These are phyloP conservation scores for Catocala nupta DNA, from an alignment of 2,888 invertebrate species.

Conservation along the genomic window DNA sequence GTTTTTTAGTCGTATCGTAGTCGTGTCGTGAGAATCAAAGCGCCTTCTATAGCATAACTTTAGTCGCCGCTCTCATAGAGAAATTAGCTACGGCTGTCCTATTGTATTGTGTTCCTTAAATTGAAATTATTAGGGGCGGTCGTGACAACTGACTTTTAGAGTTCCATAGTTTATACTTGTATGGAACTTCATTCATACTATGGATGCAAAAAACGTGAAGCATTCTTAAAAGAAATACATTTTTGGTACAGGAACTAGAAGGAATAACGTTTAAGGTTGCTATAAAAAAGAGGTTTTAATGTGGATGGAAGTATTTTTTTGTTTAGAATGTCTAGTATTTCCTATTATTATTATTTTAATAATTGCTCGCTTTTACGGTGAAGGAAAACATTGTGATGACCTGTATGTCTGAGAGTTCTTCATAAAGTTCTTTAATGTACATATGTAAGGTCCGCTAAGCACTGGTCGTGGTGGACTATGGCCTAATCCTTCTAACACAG, in stretches of 20 bases:
- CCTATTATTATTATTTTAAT: too few relatives aligned
- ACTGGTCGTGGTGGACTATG: too few relatives aligned
- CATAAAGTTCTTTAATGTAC: too few relatives aligned
- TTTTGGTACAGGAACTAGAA: neutral
- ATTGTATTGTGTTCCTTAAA: slow-evolving; percentile 62
- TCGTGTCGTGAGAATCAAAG: slow-evolving; percentile 54
- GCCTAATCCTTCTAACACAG: too few relatives aligned
- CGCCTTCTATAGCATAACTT: slow-evolving; percentile 22
- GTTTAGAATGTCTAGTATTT: too few relatives aligned
- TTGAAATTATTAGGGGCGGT: slow-evolving; percentile 63
- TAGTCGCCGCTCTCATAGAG: slow-evolving; percentile 53
- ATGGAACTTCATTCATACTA: slow-evolving; percentile 13
- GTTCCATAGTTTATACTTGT: slow-evolving; percentile 41
- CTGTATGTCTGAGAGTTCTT: too few relatives aligned
- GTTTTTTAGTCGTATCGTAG: slow-evolving; percentile 18
- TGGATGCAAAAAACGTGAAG: neutral
- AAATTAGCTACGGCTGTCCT: slow-evolving; percentile 66
- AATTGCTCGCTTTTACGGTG: too few relatives aligned
- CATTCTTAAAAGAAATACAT: neutral
- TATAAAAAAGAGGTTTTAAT: too few relatives aligned
- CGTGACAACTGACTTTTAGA: slow-evolving; percentile 50
- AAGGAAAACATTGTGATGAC: too few relatives aligned
- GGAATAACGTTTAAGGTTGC: too few relatives aligned
- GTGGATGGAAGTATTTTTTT: too few relatives aligned
- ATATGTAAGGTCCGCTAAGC: too few relatives aligned